Evolutionary conservation across 2,888 invertebrate species (phyloP).

Genomic region (Drosophila cognata): DNA sequence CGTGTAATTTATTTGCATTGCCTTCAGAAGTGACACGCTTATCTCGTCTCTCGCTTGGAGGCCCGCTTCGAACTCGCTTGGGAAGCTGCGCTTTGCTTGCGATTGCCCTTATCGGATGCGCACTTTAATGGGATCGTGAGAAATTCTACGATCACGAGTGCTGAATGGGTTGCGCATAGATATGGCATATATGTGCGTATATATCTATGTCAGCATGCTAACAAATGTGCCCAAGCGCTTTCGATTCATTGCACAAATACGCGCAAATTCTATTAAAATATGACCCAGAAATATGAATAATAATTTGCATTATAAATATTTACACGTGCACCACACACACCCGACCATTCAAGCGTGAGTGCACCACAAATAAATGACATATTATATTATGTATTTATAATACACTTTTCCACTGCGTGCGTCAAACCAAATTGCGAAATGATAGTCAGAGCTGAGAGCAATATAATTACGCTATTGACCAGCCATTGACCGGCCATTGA

Average conservation of each 20-base stretch:
- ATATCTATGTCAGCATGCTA: constrained; percentile 18
- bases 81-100: constrained; percentile 51
- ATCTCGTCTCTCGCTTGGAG: constrained; percentile 29
- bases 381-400: too few relatives aligned
- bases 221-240: constrained; percentile 52
- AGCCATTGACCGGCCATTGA: constrained; percentile 33
- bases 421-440: constrained; percentile 23
- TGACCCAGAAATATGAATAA: constrained; percentile 20
- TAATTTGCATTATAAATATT: constrained; percentile 61
- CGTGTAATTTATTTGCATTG: constrained; percentile 15
- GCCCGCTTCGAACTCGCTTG: constrained; percentile 25
- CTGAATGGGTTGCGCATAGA: not conserved
- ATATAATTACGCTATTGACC: constrained; percentile 53
- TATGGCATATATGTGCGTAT: not conserved
- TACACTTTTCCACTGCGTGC: constrained; percentile 28
- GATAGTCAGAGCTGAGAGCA: constrained; percentile 12
- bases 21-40: constrained; percentile 31
- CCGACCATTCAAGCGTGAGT: constrained; percentile 46
- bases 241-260: constrained; percentile 36
- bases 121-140: constrained; percentile 67
- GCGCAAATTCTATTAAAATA: constrained; percentile 26
- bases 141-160: constrained; percentile 37
- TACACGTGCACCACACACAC: constrained; percentile 35
- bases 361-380: constrained; percentile 55
- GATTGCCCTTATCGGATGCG: constrained; percentile 55